Conservation (phyloP, 2,113 vertebrate genomes). For the Abramis brama region DNA sequence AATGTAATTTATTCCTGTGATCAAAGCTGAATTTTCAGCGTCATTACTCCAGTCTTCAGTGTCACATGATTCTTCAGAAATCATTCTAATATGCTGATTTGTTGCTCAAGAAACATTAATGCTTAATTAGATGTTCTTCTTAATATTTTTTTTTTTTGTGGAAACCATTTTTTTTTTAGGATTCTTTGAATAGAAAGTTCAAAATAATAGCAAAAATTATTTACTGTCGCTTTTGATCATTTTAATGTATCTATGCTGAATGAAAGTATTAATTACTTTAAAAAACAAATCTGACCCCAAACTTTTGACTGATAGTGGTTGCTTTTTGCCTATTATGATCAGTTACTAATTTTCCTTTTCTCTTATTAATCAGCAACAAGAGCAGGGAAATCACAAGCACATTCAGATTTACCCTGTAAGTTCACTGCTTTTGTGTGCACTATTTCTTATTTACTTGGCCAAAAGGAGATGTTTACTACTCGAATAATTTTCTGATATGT, state of each 20-base stretch:
- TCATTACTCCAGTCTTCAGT: no score
- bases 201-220: not conserved
- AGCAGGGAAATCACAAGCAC: slow-evolving; percentile 86
- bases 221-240: not conserved
- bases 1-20: not conserved
- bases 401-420: slow-evolving; percentile 92
- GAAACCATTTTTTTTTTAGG: no score
- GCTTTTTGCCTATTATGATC: not conserved
- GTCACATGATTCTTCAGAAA: not conserved
- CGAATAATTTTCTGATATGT: not conserved
- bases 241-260: not conserved
- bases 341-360: not conserved
- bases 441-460: not conserved
- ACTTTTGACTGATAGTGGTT: not conserved
- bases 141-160: no score
- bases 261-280: not conserved
- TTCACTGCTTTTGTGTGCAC: slow-evolving; percentile 13
- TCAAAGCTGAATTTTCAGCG: not conserved
- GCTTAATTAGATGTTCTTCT: not conserved
- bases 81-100: not conserved
- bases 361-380: slow-evolving; percentile 82
- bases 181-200: not conserved
- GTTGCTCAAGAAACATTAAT: not conserved
- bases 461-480: not conserved
- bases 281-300: not conserved